Percentiles rank a stretch among this genome's conserved stretches.
These are phyloP conservation scores for Xestia ashworthii DNA, from an alignment of 2,888 invertebrate genomes.

Conservation along the genomic window DNA sequence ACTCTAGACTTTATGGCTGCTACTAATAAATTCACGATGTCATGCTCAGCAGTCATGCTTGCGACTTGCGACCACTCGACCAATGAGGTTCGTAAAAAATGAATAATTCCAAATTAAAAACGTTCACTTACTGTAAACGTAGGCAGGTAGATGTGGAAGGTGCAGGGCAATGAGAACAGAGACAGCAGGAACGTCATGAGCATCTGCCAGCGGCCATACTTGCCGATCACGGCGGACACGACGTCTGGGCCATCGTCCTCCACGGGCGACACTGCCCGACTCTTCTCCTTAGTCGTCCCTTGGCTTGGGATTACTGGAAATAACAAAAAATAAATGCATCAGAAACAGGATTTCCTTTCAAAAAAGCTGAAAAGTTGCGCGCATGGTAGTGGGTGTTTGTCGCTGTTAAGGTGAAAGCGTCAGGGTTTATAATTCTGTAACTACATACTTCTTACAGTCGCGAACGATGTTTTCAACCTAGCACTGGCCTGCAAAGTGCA, in stretches of 20 bases:
- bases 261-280: conserved; percentile 68
- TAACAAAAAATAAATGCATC: conserved; percentile 28
- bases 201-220: conserved; percentile 95
- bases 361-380: not conserved
- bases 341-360: not conserved
- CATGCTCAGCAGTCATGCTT: no score
- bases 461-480: no score
- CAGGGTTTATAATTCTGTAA: no score
- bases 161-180: conserved; percentile 94
- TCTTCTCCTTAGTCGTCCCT: conserved; percentile 79
- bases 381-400: not conserved
- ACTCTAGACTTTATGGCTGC: no score
- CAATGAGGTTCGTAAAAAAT: not conserved
- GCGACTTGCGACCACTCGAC: no score
- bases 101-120: not conserved
- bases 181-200: conserved; percentile 94
- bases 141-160: conserved; percentile 95
- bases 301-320: conserved; percentile 87
- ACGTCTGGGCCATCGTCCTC: conserved; percentile 91
- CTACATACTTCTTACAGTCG: no score
- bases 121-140: conserved; percentile 92
- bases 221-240: conserved; percentile 93
- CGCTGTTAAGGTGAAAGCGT: no score
- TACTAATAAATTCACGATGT: no score
- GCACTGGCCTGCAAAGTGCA: no score